Conservation (phyloP, 2,888 invertebrate species). For the Zaprionus lineosus region DNA sequence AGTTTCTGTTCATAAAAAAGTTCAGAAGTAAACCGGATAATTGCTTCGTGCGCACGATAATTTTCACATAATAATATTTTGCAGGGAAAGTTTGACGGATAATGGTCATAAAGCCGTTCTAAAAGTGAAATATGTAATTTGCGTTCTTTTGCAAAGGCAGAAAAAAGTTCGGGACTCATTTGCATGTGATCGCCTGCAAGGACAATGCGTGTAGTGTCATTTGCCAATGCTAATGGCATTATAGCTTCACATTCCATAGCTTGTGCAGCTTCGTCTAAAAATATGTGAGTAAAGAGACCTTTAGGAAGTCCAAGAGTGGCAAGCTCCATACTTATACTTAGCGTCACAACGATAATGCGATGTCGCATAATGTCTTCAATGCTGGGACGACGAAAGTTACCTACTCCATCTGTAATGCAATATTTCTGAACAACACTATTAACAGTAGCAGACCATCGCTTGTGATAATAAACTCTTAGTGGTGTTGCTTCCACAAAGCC, state of each 20-base stretch:
- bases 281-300: conserved; percentile 89
- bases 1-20: conserved; percentile 91
- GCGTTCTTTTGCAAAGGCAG: conserved; percentile 88
- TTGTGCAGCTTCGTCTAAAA: conserved; percentile 94
- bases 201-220: conserved; percentile 88
- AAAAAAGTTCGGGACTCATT: conserved; percentile 91
- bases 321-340: conserved; percentile 90
- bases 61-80: conserved; percentile 92
- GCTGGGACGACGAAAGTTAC: conserved; percentile 87
- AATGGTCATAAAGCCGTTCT: conserved; percentile 90
- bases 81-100: conserved; percentile 89
- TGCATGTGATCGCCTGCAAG: conserved; percentile 94
- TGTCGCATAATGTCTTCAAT: conserved; percentile 88
- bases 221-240: conserved; percentile 90
- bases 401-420: conserved; percentile 87
- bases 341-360: conserved; percentile 90
- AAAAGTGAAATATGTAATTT: conserved; percentile 89
- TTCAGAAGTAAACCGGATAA: conserved; percentile 91
- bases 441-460: conserved; percentile 91
- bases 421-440: conserved; percentile 88
- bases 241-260: conserved; percentile 93
- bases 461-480: conserved; percentile 90
- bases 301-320: conserved; percentile 87
- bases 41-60: conserved; percentile 91
- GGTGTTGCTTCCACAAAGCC: conserved; percentile 88